Conservation (phyloP, 2,797 vertebrate genomes). For the Gephyroberyx darwinii region DNA sequence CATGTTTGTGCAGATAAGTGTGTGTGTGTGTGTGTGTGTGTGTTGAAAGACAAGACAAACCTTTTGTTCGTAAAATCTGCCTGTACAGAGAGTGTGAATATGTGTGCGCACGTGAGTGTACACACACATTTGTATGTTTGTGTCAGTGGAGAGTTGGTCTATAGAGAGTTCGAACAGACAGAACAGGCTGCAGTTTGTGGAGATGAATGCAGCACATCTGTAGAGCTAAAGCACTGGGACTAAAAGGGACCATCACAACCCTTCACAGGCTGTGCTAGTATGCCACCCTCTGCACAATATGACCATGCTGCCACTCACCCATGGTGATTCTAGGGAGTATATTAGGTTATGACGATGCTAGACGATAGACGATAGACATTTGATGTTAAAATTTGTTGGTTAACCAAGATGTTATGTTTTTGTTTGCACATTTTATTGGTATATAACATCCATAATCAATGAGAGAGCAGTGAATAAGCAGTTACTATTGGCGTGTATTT, state of each 20-base stretch:
- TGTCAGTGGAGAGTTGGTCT: constrained; percentile 20
- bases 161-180: neutral
- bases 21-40: neutral
- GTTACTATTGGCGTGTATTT: no score
- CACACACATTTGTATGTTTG: constrained; percentile 46
- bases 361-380: no score
- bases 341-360: no score
- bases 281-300: constrained; percentile 13
- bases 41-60: neutral
- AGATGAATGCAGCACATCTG: constrained; percentile 47
- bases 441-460: no score
- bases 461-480: no score
- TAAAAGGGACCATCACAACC: constrained; percentile 19
- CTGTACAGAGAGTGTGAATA: constrained; percentile 8
- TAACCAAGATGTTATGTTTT: no score
- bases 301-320: constrained; percentile 12
- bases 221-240: constrained; percentile 29
- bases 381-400: no score
- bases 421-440: no score
- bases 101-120: constrained; percentile 5
- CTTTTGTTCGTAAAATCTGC: neutral
- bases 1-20: neutral
- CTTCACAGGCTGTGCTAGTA: constrained; percentile 32
- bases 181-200: constrained; percentile 15
- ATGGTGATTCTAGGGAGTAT: no score